Evolutionary conservation across 2,797 vertebrate genomes (phyloP).

Genomic region (Myotis vivesi): DNA sequence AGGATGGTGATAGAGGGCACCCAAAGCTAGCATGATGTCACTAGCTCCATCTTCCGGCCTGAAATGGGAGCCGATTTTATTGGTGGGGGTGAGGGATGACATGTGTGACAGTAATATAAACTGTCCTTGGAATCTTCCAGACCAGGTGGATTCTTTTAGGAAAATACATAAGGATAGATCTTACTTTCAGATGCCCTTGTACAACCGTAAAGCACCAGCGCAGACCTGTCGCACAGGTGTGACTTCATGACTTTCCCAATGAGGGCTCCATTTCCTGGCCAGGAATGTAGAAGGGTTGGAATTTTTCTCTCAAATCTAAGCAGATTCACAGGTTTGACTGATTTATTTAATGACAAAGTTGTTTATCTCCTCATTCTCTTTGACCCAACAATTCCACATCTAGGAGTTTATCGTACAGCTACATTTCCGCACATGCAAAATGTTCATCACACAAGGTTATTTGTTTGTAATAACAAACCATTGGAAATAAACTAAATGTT

Average conservation of each 20-base stretch:
- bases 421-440: background rate
- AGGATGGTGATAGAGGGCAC: background rate
- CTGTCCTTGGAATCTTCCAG: background rate
- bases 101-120: background rate
- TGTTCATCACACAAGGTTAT: background rate
- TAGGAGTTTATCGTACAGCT: background rate
- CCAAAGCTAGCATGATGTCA: background rate
- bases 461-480: background rate
- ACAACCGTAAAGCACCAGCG: background rate
- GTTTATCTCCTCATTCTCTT: constrained; percentile 7
- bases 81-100: background rate
- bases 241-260: background rate
- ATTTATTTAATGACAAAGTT: background rate
- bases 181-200: background rate
- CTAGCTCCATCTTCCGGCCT: constrained; percentile 70
- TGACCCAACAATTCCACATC: background rate
- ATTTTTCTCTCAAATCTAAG: constrained; percentile 25
- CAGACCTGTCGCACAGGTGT: background rate
- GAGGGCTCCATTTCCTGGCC: background rate
- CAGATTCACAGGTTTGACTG: background rate
- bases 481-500: background rate
- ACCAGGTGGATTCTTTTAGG: background rate
- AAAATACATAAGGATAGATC: background rate
- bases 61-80: background rate
- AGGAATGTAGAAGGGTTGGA: background rate